Evolutionary conservation across 2,113 vertebrate genomes (phyloP), one percentile per base, ranked within the genome.

Genomic region (Myodes glareolus): DNA sequence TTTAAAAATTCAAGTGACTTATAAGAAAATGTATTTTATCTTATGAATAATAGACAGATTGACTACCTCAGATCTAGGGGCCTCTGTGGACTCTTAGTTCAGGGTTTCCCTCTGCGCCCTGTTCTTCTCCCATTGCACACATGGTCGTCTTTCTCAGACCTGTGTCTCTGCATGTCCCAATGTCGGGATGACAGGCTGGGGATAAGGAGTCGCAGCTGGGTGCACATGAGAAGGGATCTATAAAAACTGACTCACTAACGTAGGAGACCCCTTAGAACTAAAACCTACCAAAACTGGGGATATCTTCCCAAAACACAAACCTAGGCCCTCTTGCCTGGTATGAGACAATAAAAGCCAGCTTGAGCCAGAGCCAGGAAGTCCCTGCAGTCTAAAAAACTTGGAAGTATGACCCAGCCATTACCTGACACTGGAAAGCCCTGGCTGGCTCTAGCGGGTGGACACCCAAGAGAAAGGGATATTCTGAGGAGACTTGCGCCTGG

Each of bases 161-260:
- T 68, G 23, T 68, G 91, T 47, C 78, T 89, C 65, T 23, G 55
- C 47, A 36, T 12, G 61, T 31, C 90, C 33, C 8, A 25, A 27
- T 33, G 52, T 91, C 84, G 39, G 63, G 29, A 52, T 88, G 50
- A 47, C 47, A 31, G 82, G 58, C 80, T 31, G 93, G 84, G 65
- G 88, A 33, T 55, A 52, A 88, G n/a, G 58, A 67, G 58, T 85
- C 78, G 72, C 65, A 92, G 92, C 73, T 86, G 88, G n/a, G 45
- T 55, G 4, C 27, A 0, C 3, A 72, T 0, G 2, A 78, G 92
- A 93, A 73, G 58, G 61, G 52, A 63, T 80, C 93, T 94, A 25
- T 63, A 72, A 70, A 90, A 70, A 77, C 88, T 86, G 96, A 97
- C n/a, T 94, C 92, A 47, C 87, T 93, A 88, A 93, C 73, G 76